A percentile compares a stretch with the other conserved stretches of the same genome.
phyloP scores from a whole-genome alignment of 2,113 vertebrate genomes.

The Serinus canaria region DNA sequence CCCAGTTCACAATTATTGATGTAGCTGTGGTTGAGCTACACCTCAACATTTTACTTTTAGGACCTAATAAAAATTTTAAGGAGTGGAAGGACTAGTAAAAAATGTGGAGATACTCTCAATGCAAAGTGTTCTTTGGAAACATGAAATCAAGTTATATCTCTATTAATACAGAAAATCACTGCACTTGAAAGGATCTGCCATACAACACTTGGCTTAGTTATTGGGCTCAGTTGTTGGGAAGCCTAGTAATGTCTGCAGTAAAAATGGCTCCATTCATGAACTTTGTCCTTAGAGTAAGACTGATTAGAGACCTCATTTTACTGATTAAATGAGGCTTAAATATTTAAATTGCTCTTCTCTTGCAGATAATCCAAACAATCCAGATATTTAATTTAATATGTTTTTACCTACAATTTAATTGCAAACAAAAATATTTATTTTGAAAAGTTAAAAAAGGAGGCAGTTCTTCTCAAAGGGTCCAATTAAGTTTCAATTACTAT shows the following conservation, averaged over 20 bases:
- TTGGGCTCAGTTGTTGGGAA: background rate
- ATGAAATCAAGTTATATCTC: background rate
- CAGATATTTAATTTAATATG: background rate
- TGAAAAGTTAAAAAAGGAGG: background rate
- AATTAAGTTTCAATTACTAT: background rate
- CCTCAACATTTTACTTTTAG: background rate
- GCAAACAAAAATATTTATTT: background rate
- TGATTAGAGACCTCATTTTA: background rate
- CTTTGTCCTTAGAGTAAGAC: background rate
- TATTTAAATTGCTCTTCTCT: background rate
- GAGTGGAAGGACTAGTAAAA: background rate
- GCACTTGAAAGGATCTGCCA: background rate
- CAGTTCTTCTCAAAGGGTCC: background rate
- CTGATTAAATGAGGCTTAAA: background rate
- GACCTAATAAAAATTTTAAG: background rate
- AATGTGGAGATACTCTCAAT: background rate
- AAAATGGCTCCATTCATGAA: background rate
- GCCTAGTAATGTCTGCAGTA: background rate
- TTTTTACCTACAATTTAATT: background rate
- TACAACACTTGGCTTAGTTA: background rate
- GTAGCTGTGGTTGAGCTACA: background rate
- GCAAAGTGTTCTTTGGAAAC: background rate
- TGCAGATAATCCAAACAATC: background rate
- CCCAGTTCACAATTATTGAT: background rate
- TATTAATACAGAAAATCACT: background rate